These are phyloP conservation scores for Trissolcus brochymenae DNA, from an alignment of 2,888 invertebrate genomes.

Conservation along the genomic window DNA sequence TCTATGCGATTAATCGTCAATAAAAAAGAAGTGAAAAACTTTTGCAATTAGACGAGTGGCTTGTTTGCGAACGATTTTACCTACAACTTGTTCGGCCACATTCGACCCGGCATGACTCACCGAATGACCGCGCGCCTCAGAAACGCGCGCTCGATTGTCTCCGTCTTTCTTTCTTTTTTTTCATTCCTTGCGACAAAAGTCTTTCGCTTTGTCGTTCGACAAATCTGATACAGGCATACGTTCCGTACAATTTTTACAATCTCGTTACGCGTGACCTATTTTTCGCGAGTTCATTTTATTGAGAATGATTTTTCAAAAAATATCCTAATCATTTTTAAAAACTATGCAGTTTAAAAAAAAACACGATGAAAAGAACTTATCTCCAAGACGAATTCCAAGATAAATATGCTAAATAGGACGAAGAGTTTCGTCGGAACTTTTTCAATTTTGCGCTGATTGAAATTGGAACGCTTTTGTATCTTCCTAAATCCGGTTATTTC, in stretches of 20 bases:
- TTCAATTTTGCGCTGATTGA: conserved; percentile 41
- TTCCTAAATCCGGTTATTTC: conserved; percentile 29
- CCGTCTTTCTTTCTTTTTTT: conserved; percentile 28
- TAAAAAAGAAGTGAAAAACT: conserved; percentile 4
- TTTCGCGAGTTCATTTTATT: too few relatives aligned
- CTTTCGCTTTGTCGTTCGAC: conserved; percentile 2
- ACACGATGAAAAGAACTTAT: too few relatives aligned
- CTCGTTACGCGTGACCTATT: too few relatives aligned
- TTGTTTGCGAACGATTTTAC: conserved; percentile 26
- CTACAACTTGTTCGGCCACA: conserved; percentile 30
- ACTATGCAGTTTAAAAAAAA: too few relatives aligned
- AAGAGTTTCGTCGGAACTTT: conserved; percentile 15
- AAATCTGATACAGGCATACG: not conserved
- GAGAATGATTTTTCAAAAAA: too few relatives aligned
- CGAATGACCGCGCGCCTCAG: conserved; percentile 31
- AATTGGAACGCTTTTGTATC: conserved; percentile 17
- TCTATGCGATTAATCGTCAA: conserved; percentile 2
- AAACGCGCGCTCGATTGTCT: conserved; percentile 26
- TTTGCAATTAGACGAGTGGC: conserved; percentile 32
- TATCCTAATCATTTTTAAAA: too few relatives aligned
- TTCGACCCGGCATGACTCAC: conserved; percentile 39
- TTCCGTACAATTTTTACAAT: too few relatives aligned
- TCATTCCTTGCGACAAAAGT: not conserved
- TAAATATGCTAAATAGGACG: not conserved
- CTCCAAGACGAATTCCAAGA: not conserved